phyloP scores from a whole-genome alignment of 2,797 vertebrate genomes.

The Pterois miles region DNA sequence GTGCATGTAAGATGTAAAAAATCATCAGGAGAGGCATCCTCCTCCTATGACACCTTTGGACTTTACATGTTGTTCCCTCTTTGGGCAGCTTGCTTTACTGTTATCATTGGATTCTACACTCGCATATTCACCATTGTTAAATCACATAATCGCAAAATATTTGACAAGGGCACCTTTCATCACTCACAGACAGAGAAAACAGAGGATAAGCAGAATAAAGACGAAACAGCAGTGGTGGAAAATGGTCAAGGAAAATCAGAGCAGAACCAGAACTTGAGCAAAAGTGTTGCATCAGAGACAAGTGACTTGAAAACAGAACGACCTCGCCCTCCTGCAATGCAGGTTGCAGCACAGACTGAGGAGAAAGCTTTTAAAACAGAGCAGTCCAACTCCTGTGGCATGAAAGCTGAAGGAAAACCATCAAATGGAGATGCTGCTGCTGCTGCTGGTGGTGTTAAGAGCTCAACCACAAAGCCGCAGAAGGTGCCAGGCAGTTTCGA shows the following conservation, averaged over 20 bases:
- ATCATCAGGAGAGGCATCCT: background rate
- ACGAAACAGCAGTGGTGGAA: constrained; percentile 12
- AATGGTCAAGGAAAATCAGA: constrained; percentile 25
- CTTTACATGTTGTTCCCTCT: constrained; percentile 82
- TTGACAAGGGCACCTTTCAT: constrained; percentile 73
- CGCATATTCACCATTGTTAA: constrained; percentile 79
- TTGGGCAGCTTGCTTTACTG: constrained; percentile 77
- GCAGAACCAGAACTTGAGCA: constrained; percentile 35
- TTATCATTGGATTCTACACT: constrained; percentile 79
- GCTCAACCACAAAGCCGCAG: constrained; percentile 33
- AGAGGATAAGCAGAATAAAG: constrained; percentile 28
- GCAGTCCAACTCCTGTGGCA: background rate
- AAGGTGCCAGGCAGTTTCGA: constrained; percentile 29
- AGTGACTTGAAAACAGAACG: constrained; percentile 45
- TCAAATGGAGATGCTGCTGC: constrained; percentile 12
- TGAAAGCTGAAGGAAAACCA: constrained; percentile 19
- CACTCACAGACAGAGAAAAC: constrained; percentile 5
- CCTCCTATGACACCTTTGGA: constrained; percentile 78
- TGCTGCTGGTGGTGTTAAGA: constrained; percentile 9
- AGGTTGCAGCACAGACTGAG: constrained; percentile 8
- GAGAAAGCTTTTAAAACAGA: constrained; percentile 34
- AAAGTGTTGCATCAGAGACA: constrained; percentile 20
- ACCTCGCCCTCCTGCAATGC: constrained; percentile 6
- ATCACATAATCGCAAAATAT: constrained; percentile 82
- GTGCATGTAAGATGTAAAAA: constrained; percentile 76